Evolutionary conservation across 2,888 invertebrate genomes (phyloP), one percentile per base, ranked within the genome.

Genomic region (Oscheius sp.): DNA sequence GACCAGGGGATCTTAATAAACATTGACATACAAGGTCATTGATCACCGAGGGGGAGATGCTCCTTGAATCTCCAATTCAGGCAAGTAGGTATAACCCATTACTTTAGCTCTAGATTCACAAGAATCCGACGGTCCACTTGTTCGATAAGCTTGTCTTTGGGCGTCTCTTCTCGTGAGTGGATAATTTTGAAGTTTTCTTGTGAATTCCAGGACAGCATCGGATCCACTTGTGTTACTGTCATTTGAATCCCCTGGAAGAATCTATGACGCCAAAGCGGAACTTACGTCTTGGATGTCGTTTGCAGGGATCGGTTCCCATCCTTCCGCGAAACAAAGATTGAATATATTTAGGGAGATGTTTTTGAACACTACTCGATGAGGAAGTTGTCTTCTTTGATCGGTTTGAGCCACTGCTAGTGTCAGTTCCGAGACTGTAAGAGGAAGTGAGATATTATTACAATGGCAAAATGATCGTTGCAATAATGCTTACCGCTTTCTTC

Each of bases 261-360:
- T 45, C 0, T 26, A 28, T 17, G n/a, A 12, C 33, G 33, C 6
- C n/a, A 24, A 45, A 2, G 1, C 14, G n/a, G 1, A 2, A 56
- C 24, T 28, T 41, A 54, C 66, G 41, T 54, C 66, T 61, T 24
- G 63, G 41, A 24, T 62, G 62, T 33, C 83, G 70, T 69, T 85
- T 85, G 75, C 84, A 84, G 6, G 84, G 84, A 72, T 84, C 83
- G 5, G 81, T 81, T 54, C 84, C 85, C 84, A 84, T 84, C 28
- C 85, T 71, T n/a, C 80, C 80, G 17, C 85, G 74, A 67, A 85
- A 85, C 32, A 85, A 65, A 20, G 80, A 82, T 59, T 85, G 83
- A 26, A 85, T 84, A 69, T 85, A 85, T 68, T 82, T 82, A 0
- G 85, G 84, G 14, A 85, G 67, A 59, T 85, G 85, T 38, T 84